Conservation (phyloP, 1,140 invertebrate species). For the Helicoverpa armigera region DNA sequence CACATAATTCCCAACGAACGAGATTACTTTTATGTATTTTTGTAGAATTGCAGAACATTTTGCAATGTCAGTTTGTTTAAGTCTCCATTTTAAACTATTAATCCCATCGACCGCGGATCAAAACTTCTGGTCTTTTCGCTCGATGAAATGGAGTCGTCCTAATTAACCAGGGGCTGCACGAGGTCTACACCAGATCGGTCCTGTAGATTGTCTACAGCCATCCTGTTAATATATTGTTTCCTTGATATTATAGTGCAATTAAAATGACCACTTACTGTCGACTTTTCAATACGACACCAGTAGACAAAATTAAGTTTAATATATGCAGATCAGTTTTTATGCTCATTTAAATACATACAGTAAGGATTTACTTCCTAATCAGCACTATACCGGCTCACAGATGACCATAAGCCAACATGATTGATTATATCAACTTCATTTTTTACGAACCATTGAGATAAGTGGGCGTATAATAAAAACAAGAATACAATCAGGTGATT, state of each 20-base stretch:
- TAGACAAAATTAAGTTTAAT: background rate
- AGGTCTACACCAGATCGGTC: constrained; percentile 3
- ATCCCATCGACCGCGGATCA: background rate
- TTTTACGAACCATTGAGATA: constrained; percentile 54
- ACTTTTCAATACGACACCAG: background rate
- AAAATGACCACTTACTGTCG: too few relatives aligned
- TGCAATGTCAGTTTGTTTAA: background rate
- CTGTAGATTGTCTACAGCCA: background rate
- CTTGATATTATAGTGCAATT: background rate
- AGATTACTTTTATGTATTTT: constrained; percentile 28
- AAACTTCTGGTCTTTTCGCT: background rate
- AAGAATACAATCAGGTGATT: constrained; percentile 41
- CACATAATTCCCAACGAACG: constrained; percentile 31
- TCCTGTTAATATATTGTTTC: background rate
- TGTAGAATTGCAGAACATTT: constrained; percentile 6
- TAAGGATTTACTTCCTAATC: constrained; percentile 45
- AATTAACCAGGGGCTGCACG: background rate
- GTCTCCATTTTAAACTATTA: background rate
- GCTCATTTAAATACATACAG: constrained; percentile 20
- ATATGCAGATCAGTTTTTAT: background rate
- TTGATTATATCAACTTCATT: constrained; percentile 65
- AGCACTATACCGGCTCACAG: constrained; percentile 31
- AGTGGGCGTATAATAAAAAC: constrained; percentile 50
- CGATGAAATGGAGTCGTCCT: background rate
- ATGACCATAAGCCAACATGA: constrained; percentile 58